These are phyloP conservation scores for Schlechtendalia chinensis DNA, from an alignment of 1,140 invertebrate genomes.

Conservation along the genomic window DNA sequence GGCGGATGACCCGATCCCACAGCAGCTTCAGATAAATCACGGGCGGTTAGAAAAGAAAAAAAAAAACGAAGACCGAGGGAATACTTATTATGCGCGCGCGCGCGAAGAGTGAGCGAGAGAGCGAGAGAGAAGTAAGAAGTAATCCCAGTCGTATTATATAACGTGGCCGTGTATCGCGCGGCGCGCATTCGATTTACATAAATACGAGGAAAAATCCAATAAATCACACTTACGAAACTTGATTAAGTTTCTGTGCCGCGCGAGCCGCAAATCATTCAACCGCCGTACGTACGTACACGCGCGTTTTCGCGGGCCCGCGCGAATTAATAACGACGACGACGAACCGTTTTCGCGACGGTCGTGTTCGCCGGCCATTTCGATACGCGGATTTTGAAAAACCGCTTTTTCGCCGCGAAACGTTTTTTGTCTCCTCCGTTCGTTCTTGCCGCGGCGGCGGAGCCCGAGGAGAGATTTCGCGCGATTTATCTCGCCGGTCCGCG, in stretches of 20 bases:
- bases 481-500: neutral
- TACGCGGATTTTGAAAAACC: neutral
- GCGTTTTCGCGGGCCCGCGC: too few relatives aligned
- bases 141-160: too few relatives aligned
- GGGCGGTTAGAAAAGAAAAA: neutral
- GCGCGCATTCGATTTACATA: neutral
- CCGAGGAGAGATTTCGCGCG: too few relatives aligned
- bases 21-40: constrained; percentile 32
- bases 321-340: too few relatives aligned
- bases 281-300: too few relatives aligned
- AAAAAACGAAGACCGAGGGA: neutral
- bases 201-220: constrained; percentile 11
- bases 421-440: neutral
- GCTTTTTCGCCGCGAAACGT: neutral
- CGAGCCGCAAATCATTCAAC: constrained; percentile 6
- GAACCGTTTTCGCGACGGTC: too few relatives aligned
- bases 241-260: constrained; percentile 9
- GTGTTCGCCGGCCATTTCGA: neutral
- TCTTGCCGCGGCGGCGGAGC: too few relatives aligned
- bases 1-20: neutral
- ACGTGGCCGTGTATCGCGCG: too few relatives aligned
- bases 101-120: neutral
- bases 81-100: neutral
- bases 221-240: constrained; percentile 20
- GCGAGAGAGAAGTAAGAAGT: too few relatives aligned